Evolutionary conservation across 35 echinoderm and acorn worm genomes (phyloP), one percentile per base, ranked within the genome.

Genomic region (Lytechinus variegatus): DNA sequence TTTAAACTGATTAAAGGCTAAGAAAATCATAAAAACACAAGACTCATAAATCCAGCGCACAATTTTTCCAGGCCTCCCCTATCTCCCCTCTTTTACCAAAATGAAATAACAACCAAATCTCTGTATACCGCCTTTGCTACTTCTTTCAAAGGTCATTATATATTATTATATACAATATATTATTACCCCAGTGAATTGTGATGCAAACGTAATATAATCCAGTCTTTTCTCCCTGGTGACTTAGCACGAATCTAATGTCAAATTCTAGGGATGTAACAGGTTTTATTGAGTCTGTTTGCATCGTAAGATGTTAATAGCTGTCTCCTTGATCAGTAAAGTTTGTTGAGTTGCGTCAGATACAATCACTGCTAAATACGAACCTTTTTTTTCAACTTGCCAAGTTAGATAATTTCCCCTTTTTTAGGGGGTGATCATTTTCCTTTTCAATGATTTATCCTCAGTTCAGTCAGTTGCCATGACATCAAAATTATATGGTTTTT

Each of bases 141-240:
- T 79, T 79, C 66, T 79, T 79, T 79, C n/a, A 79, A 79, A 79
- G 66, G 66, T 79, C 66, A 79, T 79, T 79, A 79, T 79, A 79
- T 79, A 79, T 79, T 79, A 79, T 79, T 79, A 79, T 79, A 79
- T 79, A 16, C 19, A 19, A 79, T 79, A 16, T 79, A 24, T 19
- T 24, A 24, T 14, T 79, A 79, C 66, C 66, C 66, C 8, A 7
- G 66, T 79, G 66, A 24, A 24, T 79, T 79, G 66, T 79, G 66
- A 79, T 79, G 12, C 66, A 19, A 79, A 24, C 66, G 19, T 79
- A 79, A 79, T 79, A 79, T 79, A 79, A 79, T 79, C 66, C 66
- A 79, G 19, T 24, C 66, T 6, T 24, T 72, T 27, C 66, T 79
- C 66, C 66, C 66, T 24, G 21, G 6, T 79, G 66, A 79, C 8